Conservation (phyloP, 2,797 vertebrate genomes). For the Poeciliopsis gracilis region DNA sequence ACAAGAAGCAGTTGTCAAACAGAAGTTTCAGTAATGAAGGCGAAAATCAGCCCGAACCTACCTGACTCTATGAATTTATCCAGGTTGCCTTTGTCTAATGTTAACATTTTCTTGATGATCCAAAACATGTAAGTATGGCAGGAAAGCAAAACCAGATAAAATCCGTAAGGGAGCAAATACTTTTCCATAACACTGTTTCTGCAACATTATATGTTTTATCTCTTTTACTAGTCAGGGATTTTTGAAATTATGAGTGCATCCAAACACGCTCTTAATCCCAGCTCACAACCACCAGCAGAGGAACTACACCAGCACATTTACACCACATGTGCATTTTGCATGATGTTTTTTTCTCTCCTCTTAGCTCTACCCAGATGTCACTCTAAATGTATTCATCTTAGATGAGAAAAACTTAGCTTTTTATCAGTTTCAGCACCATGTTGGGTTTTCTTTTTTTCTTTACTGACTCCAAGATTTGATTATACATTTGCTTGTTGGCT, state of each 20-base stretch:
- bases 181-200: background rate
- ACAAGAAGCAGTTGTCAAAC: background rate
- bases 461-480: conserved; percentile 11
- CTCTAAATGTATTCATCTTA: background rate
- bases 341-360: background rate
- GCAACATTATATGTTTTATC: background rate
- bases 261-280: background rate
- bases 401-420: background rate
- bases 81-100: background rate
- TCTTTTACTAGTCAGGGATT: background rate
- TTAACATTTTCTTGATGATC: background rate
- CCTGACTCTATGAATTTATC: background rate
- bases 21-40: background rate
- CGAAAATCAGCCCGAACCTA: background rate
- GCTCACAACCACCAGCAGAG: background rate
- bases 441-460: background rate
- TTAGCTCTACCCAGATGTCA: background rate
- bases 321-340: background rate
- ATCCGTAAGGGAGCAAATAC: background rate
- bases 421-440: background rate
- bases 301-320: background rate
- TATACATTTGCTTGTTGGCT: conserved; percentile 23
- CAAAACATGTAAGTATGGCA: background rate
- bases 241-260: background rate
- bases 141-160: background rate